These are phyloP conservation scores for Odontamblyopus lacepedii DNA, from an alignment of 2,797 vertebrate species.

Conservation along the genomic window DNA sequence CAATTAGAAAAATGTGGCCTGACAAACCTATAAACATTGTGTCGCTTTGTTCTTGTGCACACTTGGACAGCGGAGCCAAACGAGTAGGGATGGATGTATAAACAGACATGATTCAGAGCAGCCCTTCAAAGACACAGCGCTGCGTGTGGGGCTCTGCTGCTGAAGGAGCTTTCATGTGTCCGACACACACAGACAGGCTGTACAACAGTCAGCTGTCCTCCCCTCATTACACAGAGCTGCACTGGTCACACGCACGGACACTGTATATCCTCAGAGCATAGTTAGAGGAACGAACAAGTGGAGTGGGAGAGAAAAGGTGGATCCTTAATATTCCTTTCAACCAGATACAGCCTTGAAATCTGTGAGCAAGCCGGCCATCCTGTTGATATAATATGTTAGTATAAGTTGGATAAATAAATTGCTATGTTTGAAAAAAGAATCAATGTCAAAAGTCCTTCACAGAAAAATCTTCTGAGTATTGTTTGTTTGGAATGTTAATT, in stretches of 20 bases:
- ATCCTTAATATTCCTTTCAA: neutral
- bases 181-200: constrained; percentile 32
- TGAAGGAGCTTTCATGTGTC: constrained; percentile 19
- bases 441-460: neutral
- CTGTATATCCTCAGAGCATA: neutral
- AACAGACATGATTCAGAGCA: constrained; percentile 67
- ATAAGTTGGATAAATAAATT: neutral
- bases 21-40: constrained; percentile 61
- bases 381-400: neutral
- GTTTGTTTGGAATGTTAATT: neutral
- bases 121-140: constrained; percentile 34
- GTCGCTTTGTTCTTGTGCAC: constrained; percentile 56
- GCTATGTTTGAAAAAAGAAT: neutral
- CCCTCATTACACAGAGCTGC: constrained; percentile 40
- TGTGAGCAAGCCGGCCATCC: neutral
- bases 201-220: constrained; percentile 33
- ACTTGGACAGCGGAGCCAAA: constrained; percentile 51
- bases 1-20: constrained; percentile 42
- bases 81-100: constrained; percentile 55
- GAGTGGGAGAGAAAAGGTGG: constrained; percentile 43
- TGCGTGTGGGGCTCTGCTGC: constrained; percentile 10
- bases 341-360: neutral
- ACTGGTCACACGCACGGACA: constrained; percentile 46
- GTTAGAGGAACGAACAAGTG: constrained; percentile 56
- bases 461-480: neutral